phyloP scores from a whole-genome alignment of 2,113 vertebrate species.

The Urocynchramus pylzowi region DNA sequence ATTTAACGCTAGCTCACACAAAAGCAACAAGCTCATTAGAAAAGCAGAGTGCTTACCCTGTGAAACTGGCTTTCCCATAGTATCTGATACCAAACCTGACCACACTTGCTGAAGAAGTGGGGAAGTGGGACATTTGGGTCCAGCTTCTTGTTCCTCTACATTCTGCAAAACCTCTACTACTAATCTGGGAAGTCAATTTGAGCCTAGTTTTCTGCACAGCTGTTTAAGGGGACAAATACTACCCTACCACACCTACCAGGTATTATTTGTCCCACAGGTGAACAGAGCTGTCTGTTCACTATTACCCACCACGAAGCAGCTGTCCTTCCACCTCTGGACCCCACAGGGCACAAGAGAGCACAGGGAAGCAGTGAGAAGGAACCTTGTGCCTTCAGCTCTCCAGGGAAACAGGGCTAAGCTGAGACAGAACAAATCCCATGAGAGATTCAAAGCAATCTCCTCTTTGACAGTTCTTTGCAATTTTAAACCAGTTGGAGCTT shows the following conservation, averaged over 20 bases:
- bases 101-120: not conserved
- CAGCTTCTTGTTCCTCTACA: not conserved
- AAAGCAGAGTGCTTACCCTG: not conserved
- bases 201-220: not conserved
- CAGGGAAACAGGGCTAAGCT: not conserved
- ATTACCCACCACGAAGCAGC: not conserved
- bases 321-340: not conserved
- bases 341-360: not conserved
- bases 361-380: not conserved
- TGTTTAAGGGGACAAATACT: not conserved
- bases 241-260: not conserved
- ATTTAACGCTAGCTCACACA: not conserved
- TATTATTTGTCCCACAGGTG: not conserved
- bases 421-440: not conserved
- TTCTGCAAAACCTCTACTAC: not conserved
- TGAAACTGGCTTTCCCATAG: not conserved
- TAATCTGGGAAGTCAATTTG: not conserved
- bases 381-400: not conserved
- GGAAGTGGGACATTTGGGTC: not conserved
- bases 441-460: not conserved
- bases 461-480: not conserved
- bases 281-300: not conserved
- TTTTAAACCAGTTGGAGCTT: not conserved
- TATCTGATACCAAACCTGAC: not conserved
- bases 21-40: not conserved